phyloP scores from a whole-genome alignment of 2,113 vertebrate species.

The Euleptes europaea region DNA sequence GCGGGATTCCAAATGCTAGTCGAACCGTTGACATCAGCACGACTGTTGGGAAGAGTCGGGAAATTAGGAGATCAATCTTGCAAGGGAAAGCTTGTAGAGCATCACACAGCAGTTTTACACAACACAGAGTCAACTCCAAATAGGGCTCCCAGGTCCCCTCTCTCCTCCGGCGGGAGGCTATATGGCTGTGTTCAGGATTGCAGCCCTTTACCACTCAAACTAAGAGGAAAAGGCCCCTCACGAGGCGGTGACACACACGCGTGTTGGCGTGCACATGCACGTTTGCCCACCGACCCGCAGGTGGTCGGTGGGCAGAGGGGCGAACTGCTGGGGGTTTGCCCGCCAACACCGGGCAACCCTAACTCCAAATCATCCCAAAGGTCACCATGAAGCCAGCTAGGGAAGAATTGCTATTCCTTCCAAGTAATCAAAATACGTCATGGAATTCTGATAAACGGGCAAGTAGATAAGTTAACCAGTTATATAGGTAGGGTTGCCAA shows the following conservation, averaged over 20 bases:
- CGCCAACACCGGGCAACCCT: no score
- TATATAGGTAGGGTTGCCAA: no score
- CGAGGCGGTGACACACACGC: no score
- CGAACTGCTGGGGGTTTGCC: no score
- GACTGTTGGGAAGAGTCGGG: not conserved
- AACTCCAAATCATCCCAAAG: not conserved
- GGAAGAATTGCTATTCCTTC: not conserved
- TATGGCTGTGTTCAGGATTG: no score
- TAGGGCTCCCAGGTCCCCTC: no score
- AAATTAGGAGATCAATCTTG: not conserved
- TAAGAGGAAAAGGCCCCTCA: no score
- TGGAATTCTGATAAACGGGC: not conserved
- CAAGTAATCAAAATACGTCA: not conserved
- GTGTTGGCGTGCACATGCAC: no score
- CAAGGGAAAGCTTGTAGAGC: not conserved
- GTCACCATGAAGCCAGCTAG: not conserved
- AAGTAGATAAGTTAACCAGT: not conserved
- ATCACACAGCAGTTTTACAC: not conserved
- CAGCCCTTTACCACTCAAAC: no score
- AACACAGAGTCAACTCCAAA: not conserved
- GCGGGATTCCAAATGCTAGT: not conserved
- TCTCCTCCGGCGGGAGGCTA: no score
- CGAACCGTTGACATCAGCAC: not conserved
- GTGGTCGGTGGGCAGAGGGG: no score
- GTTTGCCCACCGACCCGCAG: no score